A percentile compares a stretch with the other conserved stretches of the same genome.
phyloP scores from a whole-genome alignment of 2,888 invertebrate genomes.

The Mythimna vitellina region DNA sequence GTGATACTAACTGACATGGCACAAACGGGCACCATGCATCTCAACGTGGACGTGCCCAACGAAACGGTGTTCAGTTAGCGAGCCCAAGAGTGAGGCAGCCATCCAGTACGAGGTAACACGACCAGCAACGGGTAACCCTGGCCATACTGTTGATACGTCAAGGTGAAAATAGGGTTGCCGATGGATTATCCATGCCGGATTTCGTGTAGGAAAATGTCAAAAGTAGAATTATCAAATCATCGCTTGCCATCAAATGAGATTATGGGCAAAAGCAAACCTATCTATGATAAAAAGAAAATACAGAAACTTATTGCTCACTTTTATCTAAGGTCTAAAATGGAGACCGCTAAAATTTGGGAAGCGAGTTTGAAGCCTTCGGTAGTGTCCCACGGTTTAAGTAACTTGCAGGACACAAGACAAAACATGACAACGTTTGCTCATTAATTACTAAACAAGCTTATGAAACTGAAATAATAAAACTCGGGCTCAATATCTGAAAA shows the following conservation, averaged over 20 bases:
- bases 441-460: neutral
- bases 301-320: constrained; percentile 17
- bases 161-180: constrained; percentile 29
- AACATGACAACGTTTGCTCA: constrained; percentile 26
- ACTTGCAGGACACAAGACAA: neutral
- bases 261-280: neutral
- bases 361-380: neutral
- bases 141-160: neutral
- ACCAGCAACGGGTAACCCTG: constrained; percentile 13
- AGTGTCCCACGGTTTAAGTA: too few species aligned
- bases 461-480: neutral
- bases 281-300: neutral
- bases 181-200: neutral
- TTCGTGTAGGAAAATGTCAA: neutral
- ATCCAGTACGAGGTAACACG: constrained; percentile 1
- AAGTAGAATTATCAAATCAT: neutral
- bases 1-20: constrained; percentile 89
- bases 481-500: neutral
- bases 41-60: constrained; percentile 78
- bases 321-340: neutral
- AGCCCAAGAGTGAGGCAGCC: neutral
- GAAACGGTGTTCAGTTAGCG: constrained; percentile 87
- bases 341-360: neutral
- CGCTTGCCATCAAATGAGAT: neutral
- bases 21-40: constrained; percentile 69